Base-by-base conservation (phyloP, 2,888 invertebrate species). In the Pyrocoelia pectoralis region DNA sequence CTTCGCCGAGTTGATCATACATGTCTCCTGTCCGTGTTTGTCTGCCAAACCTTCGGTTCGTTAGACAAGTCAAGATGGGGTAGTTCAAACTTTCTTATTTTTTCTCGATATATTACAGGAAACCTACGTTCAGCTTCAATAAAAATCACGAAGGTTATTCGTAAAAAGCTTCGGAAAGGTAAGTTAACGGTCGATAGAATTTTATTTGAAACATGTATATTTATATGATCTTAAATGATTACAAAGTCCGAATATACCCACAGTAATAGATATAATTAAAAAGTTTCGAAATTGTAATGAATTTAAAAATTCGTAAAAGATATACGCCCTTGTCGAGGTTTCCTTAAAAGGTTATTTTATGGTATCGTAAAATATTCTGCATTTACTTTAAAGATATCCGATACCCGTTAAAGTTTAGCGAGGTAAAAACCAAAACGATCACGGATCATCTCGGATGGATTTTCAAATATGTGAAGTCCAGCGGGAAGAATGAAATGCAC, bases 11-110 rank as follows among this genome's bases (percentile, higher is more conserved):
- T 60, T 67, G 67, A 69, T 69, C 67, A 68, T 65, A 67, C 62
- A 54, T 63, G 58, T 62, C 65, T 67, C 63, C 65, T 62, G 62
- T 67, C 65, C 65, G 63, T 69, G 61, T 69, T 72, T 74, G 74
- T 74, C 73, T 75, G 73, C 73, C 73, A 75, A 72, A 71, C 66
- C 66, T 70, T 76, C 77, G 74, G 77, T 77, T 77, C 77, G 77
- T 77, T 77, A 77, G 70, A 74, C 75, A 76, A 75, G 75, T 74
- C 74, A 72, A 70, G 70, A 63, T 61, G 70, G 65, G 62, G 65
- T 58, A 51, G 66, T 64, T 66, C 54, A 56, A 58, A 65, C 55
- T 65, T 61, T 65, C 56, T 65, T 67, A 67, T 67, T 67, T 65
- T 57, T 61, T 65, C 64, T 61, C 57, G 61, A 65, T 65, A 61